Percentiles rank a stretch among this genome's conserved stretches.
phyloP scores from a whole-genome alignment of 2,113 vertebrate genomes.

The Catharus minimus region DNA sequence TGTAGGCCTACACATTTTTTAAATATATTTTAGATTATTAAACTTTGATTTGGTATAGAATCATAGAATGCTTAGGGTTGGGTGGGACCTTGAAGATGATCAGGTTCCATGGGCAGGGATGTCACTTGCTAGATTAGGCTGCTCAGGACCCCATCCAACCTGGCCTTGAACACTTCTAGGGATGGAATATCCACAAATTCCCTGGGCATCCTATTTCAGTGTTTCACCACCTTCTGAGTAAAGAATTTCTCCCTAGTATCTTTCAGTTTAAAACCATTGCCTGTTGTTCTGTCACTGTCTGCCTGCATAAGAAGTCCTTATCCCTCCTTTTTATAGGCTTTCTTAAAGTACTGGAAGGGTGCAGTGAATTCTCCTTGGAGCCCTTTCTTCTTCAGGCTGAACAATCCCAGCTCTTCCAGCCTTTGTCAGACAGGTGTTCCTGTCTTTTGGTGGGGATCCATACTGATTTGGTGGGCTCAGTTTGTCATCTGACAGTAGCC shows the following conservation, averaged over 20 bases:
- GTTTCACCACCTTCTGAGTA: neutral
- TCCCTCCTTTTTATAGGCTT: neutral
- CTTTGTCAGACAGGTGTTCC: neutral
- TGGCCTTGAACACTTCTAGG: neutral
- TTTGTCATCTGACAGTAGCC: neutral
- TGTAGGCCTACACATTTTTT: neutral
- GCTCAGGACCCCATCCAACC: neutral
- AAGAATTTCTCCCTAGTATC: neutral
- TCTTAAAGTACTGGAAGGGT: neutral
- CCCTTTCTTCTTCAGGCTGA: neutral
- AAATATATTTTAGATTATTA: neutral
- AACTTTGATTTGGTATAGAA: neutral
- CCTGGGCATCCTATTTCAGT: neutral
- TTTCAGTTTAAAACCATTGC: neutral
- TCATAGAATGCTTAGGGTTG: neutral
- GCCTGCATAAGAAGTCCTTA: neutral
- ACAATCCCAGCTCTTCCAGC: neutral
- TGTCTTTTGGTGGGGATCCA: neutral
- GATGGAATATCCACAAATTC: neutral
- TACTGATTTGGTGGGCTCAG: neutral
- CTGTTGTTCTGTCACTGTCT: neutral
- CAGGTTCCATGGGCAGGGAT: neutral
- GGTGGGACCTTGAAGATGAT: neutral
- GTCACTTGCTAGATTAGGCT: neutral
- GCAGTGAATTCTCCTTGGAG: neutral